A percentile compares a stretch with the other conserved stretches of the same genome.
phyloP scores from a whole-genome alignment of 1,140 invertebrate species.

The Scaptomyza pallida region DNA sequence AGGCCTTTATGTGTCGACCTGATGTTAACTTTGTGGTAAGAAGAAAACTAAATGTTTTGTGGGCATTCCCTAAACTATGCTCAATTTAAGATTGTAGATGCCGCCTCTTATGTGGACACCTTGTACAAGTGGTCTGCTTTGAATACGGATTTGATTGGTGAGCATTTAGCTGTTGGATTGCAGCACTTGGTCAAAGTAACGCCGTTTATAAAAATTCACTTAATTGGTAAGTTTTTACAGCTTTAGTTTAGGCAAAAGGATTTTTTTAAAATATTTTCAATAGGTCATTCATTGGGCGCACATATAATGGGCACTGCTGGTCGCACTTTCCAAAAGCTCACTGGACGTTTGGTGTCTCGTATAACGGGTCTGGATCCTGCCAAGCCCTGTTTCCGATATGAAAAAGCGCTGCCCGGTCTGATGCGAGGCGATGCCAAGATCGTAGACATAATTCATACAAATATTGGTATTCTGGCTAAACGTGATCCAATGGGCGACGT shows the following conservation, averaged over 20 bases:
- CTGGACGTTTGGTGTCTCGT: constrained; percentile 78
- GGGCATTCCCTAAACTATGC: neutral
- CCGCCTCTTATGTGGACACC: constrained; percentile 75
- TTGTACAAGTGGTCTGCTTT: constrained; percentile 81
- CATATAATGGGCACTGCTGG: constrained; percentile 85
- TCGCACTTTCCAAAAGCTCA: constrained; percentile 72
- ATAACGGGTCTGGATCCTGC: constrained; percentile 91
- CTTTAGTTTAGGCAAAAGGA: neutral
- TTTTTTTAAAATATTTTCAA: neutral
- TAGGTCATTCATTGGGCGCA: constrained; percentile 84
- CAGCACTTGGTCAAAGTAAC: constrained; percentile 55
- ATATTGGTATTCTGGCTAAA: constrained; percentile 87
- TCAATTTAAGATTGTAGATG: constrained; percentile 63
- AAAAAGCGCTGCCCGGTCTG: constrained; percentile 84
- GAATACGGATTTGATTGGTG: constrained; percentile 76
- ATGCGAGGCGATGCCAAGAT: constrained; percentile 85
- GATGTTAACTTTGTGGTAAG: constrained; percentile 75
- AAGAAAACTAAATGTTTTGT: neutral
- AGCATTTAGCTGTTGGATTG: constrained; percentile 63
- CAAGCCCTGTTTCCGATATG: constrained; percentile 86
- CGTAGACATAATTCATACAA: constrained; percentile 90
- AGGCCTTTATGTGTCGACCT: constrained; percentile 67
- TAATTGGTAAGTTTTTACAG: constrained; percentile 60
- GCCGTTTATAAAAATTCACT: constrained; percentile 73
- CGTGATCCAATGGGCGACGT: constrained; percentile 85